phyloP scores from a whole-genome alignment of 2,888 invertebrate genomes.

The Hemicrepidius hirtus region DNA sequence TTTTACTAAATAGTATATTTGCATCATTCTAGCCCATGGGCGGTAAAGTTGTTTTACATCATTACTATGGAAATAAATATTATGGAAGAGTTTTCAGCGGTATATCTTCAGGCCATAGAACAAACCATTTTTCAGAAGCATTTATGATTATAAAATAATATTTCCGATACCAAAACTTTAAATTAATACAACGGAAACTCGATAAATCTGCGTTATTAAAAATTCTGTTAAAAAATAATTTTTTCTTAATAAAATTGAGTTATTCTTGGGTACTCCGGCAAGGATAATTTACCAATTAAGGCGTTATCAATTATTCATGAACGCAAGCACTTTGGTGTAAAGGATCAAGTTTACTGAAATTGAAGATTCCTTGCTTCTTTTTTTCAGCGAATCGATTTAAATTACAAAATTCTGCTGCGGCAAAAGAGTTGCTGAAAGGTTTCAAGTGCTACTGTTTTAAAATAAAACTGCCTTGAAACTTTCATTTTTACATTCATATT shows the following conservation, averaged over 20 bases:
- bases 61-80: too few species aligned
- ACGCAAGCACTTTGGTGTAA: conserved; percentile 24
- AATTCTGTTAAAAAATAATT: conserved; percentile 19
- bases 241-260: conserved; percentile 16
- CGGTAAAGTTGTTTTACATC: too few species aligned
- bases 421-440: background rate
- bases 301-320: conserved; percentile 30
- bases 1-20: too few species aligned
- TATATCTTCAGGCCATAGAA: too few species aligned
- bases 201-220: conserved; percentile 11
- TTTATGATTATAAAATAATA: too few species aligned
- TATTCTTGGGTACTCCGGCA: conserved; percentile 10
- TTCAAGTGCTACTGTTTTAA: background rate
- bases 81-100: too few species aligned
- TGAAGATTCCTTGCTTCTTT: background rate
- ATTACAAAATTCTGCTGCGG: conserved; percentile 5
- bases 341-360: conserved; percentile 22
- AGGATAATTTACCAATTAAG: conserved; percentile 28
- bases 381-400: background rate
- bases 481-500: too few species aligned
- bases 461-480: too few species aligned
- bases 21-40: too few species aligned
- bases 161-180: background rate
- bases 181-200: conserved; percentile 18
- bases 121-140: too few species aligned